phyloP scores from a whole-genome alignment of 2,888 invertebrate genomes.

The Caenorhabditis afra region DNA sequence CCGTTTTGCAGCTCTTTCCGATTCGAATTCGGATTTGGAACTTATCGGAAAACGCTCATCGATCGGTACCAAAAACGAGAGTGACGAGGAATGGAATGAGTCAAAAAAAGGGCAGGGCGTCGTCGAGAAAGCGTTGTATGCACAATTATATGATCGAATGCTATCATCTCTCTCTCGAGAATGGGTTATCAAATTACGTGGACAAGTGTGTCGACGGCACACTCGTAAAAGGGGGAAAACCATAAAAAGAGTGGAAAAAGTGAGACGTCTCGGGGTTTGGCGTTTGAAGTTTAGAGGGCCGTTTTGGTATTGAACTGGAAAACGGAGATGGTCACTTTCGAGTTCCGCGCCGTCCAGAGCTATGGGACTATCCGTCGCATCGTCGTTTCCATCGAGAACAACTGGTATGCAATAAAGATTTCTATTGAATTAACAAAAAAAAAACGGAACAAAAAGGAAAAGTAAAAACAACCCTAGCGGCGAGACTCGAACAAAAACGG shows the following conservation, averaged over 20 bases:
- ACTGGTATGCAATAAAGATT: no score
- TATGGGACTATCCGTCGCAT: no score
- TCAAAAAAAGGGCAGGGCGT: conserved; percentile 53
- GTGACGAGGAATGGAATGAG: conserved; percentile 27
- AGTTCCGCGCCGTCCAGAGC: no score
- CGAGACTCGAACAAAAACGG: not conserved
- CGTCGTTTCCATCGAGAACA: no score
- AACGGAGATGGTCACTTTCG: no score
- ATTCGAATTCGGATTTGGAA: no score
- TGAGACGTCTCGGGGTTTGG: no score
- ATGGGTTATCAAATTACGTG: conserved; percentile 54
- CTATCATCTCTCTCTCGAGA: conserved; percentile 41
- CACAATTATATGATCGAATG: conserved; percentile 55
- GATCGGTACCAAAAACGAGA: conserved; percentile 1
- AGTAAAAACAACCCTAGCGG: conserved; percentile 14
- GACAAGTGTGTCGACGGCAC: conserved; percentile 9
- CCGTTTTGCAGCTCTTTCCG: no score
- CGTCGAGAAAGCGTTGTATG: conserved; percentile 15
- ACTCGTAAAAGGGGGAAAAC: conserved; percentile 35
- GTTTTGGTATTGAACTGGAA: no score
- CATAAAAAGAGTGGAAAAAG: conserved; percentile 6
- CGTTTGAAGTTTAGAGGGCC: conserved; percentile 3
- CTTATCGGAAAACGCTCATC: no score
- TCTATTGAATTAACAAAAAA: no score
- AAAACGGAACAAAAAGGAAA: conserved; percentile 11